Percentiles rank a stretch among this genome's conserved stretches.
phyloP scores from a whole-genome alignment of 2,888 invertebrate genomes.

The Herminia tarsipennalis region DNA sequence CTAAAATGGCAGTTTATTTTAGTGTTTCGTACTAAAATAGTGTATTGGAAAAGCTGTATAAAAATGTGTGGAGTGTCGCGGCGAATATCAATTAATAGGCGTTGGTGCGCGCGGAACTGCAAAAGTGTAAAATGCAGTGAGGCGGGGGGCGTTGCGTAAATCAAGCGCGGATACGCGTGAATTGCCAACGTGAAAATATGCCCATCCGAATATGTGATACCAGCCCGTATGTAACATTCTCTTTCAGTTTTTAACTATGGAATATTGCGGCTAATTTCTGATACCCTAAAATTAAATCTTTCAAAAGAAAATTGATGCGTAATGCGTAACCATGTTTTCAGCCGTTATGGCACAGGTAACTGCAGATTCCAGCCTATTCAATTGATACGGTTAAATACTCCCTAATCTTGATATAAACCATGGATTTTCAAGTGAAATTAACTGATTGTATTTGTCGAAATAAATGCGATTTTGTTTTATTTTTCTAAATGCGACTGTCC shows the following conservation, averaged over 20 bases:
- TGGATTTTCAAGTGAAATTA: too few species aligned
- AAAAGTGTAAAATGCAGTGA: constrained; percentile 83
- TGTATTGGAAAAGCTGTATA: constrained; percentile 40
- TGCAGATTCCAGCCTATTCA: too few species aligned
- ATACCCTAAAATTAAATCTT: too few species aligned
- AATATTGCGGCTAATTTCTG: too few species aligned
- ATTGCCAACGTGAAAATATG: constrained; percentile 73
- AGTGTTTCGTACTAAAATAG: constrained; percentile 28
- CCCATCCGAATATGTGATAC: constrained; percentile 30
- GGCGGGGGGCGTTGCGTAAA: constrained; percentile 79
- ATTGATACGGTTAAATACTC: too few species aligned
- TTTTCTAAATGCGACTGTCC: too few species aligned
- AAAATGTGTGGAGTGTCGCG: constrained; percentile 62
- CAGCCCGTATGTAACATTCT: neutral
- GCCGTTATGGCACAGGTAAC: too few species aligned
- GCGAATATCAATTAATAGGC: constrained; percentile 80
- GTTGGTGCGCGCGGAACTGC: constrained; percentile 77
- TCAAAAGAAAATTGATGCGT: too few species aligned
- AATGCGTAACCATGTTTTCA: too few species aligned
- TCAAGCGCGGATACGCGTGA: constrained; percentile 71
- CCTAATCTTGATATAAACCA: too few species aligned
- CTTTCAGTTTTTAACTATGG: neutral
- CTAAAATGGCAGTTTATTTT: constrained; percentile 4
- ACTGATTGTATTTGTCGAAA: too few species aligned
- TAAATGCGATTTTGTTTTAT: too few species aligned